Conservation (phyloP, 2,113 vertebrate genomes). For the Empidonax traillii region DNA sequence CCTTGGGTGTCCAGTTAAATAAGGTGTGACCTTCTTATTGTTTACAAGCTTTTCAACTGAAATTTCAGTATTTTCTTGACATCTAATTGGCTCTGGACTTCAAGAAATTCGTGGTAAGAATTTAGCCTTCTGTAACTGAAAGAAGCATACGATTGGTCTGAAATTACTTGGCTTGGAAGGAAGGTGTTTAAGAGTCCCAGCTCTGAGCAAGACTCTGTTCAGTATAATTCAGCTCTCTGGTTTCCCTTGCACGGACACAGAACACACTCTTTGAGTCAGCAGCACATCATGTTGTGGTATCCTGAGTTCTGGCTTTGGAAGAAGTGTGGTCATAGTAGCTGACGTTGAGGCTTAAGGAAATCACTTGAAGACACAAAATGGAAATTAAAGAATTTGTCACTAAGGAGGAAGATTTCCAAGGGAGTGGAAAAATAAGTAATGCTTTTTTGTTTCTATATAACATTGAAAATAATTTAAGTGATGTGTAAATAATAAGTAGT, state of each 20-base stretch:
- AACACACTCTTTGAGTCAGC: background rate
- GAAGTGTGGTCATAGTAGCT: background rate
- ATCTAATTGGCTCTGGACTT: background rate
- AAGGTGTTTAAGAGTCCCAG: background rate
- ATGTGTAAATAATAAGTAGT: background rate
- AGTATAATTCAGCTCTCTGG: background rate
- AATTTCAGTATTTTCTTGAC: background rate
- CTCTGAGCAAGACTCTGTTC: background rate
- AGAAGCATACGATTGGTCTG: background rate
- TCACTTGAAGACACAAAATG: background rate
- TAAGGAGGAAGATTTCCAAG: background rate
- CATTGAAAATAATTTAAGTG: background rate
- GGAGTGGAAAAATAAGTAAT: background rate
- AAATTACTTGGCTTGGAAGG: background rate
- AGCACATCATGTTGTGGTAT: too few relatives aligned
- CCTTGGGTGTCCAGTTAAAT: background rate
- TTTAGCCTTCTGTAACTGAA: background rate
- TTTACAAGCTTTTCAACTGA: background rate
- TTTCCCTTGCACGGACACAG: background rate
- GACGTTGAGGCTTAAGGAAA: background rate
- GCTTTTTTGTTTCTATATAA: background rate
- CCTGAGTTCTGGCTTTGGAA: background rate
- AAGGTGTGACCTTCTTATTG: background rate
- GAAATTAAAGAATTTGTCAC: background rate
- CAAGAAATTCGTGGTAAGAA: background rate